Evolutionary conservation across 2,888 invertebrate species (phyloP), one percentile per base, ranked within the genome.

Genomic region (Xanthostigma xanthostigma): DNA sequence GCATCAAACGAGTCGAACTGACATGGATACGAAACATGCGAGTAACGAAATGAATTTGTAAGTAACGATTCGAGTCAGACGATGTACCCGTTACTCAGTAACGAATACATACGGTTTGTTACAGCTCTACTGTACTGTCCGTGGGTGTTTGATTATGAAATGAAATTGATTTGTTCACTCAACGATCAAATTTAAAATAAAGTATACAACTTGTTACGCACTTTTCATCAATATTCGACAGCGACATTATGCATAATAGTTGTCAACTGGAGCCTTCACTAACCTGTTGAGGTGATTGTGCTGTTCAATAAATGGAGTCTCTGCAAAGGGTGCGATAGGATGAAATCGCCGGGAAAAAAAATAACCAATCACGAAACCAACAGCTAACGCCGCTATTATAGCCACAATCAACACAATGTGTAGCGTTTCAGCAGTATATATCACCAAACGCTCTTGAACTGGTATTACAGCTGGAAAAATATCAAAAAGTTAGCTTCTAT

Each of bases 301-400:
- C 69, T 84, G 83, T 69, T 85, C 85, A 64, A 78, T 78, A 68
- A 79, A 79, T 55, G 84, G 79, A 57, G 81, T 78, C 62, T 82
- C 80, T 59, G 82, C 79, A 62, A 82, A 81, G 59, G 79, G 77
- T 60, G 81, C 76, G 54, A 80, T 79, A 44, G 60, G 58, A 58
- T 81, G 81, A 73, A 84, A 80, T 69, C 83, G 74, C 62, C 83
- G 76, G 34, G 87, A 86, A 65, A 89, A 86, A 59, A 85, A 77
- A 64, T 84, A 91, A 39, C 90, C 90, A 53, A 84, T 82, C 53
- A 86, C 78, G 65, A 91, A 90, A 50, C 90, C 90, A 52, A 88
- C 75, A 63, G 88, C 78, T 53, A 89, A 73, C 11, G 88, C 86
- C 46, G 84, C 79, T 50, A 90, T 74, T 60, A 88, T 84, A 44